Evolutionary conservation across 2,888 invertebrate species (phyloP).

Genomic region (Drosophila meridiana): DNA sequence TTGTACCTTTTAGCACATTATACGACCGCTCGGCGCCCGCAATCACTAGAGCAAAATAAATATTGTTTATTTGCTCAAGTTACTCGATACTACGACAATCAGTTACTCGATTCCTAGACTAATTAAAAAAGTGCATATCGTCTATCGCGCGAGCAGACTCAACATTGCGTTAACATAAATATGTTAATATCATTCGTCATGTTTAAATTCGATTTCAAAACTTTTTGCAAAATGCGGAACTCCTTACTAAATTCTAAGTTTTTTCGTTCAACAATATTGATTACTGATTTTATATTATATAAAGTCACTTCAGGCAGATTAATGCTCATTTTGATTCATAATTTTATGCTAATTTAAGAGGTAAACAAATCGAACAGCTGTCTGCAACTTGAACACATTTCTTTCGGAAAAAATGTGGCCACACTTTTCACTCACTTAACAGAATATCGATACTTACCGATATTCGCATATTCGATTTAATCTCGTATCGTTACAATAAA

Average conservation of each 20-base stretch:
- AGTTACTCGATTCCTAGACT: slow-evolving; percentile 32
- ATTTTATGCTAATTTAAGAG: not conserved
- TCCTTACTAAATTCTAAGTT: not conserved
- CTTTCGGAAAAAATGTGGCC: not conserved
- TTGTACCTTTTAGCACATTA: slow-evolving; percentile 50
- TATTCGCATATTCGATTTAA: slow-evolving; percentile 20
- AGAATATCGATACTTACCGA: slow-evolving; percentile 10
- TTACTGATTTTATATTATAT: not conserved
- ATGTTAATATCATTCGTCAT: slow-evolving; percentile 3
- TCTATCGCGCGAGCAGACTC: slow-evolving; percentile 3
- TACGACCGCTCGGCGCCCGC: slow-evolving; percentile 33
- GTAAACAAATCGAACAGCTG: slow-evolving; percentile 24
- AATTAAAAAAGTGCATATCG: slow-evolving; percentile 4
- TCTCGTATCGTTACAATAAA: slow-evolving; percentile 19
- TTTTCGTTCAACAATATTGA: not conserved
- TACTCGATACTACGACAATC: slow-evolving; percentile 25
- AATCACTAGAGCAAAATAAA: slow-evolving; percentile 33
- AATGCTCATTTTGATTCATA: slow-evolving; percentile 8
- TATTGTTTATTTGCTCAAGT: slow-evolving; percentile 50
- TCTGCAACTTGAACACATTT: not conserved
- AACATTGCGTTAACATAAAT: slow-evolving; percentile 20
- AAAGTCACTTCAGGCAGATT: not conserved
- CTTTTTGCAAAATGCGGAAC: not conserved
- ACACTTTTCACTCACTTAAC: too few relatives aligned
- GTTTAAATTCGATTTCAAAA: not conserved